Evolutionary conservation across 2,113 vertebrate species (phyloP), one percentile per base, ranked within the genome.

Genomic region (Cyphomyrus discorhynchus): DNA sequence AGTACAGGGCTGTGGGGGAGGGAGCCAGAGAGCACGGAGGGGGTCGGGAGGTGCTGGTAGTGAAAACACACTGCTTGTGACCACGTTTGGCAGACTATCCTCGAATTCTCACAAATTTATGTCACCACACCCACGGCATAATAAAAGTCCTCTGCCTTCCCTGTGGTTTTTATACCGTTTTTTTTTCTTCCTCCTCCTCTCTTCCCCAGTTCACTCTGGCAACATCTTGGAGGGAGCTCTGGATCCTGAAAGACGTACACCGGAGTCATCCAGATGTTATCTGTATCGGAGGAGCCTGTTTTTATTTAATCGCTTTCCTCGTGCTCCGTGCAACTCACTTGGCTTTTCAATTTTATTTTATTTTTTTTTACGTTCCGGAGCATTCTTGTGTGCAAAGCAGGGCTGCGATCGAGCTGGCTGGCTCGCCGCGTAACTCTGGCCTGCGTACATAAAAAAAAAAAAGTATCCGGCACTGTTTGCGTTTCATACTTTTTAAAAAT

Each of bases 221-320:
- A 95, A 11, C 52, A 42, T 47, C 90, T 95, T 95, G 96, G 96
- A 95, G 93, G 95, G 96, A 95, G 96, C 96, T 92, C 95, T 96
- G 96, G 95, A 95, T 94, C 94, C 95, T 95, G 95, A 95, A 96
- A 96, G 96, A 96, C 96, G 95, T 95, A 95, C 95, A 96, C 95
- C 95, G 96, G 96, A 97, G 94, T 95, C 95, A 95, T 96, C 96
- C 96, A 97, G 96, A 97, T 97, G 96, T 96, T 97, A 96, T 97
- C 96, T 96, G 96, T 97, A 96, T 96, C 95, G 95, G 94, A 95
- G 94, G 92, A 95, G 93, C 92, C 47, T 90, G 87, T 53, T 52
- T 90, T 49, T 42, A 74, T 45, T 90, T 70, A 86, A 56, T 86
- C 58, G 9, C 8, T 53, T 50, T 50, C 24, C 84, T 47, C 47